Conservation (phyloP, 1,140 invertebrate genomes). For the Ceratina calcarata region DNA sequence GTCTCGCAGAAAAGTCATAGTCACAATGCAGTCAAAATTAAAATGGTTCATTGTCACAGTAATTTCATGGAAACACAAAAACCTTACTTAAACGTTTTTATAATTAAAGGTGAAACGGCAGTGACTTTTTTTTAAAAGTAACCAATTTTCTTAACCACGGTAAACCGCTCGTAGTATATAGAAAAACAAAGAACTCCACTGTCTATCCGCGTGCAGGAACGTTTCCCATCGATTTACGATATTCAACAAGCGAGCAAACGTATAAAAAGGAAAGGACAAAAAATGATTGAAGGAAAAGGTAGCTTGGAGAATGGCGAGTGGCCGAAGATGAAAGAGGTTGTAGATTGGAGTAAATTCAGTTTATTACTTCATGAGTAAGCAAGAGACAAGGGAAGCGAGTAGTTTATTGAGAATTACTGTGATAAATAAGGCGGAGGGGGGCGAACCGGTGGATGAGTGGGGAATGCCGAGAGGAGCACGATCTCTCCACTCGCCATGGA, state of each 20-base stretch:
- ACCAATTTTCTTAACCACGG: not conserved
- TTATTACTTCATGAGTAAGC: conserved; percentile 68
- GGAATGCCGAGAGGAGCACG: conserved; percentile 37
- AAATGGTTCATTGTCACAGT: no score
- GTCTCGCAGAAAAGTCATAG: not conserved
- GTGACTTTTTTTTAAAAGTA: not conserved
- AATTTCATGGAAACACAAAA: no score
- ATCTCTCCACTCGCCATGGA: conserved; percentile 31
- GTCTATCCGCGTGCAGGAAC: not conserved
- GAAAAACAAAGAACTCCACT: not conserved
- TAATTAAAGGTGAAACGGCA: no score
- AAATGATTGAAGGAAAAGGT: not conserved
- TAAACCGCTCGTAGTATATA: not conserved
- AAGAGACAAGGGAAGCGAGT: conserved; percentile 69
- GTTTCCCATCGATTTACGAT: not conserved
- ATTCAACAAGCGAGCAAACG: not conserved
- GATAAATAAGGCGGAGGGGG: conserved; percentile 73
- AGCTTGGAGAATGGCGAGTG: not conserved
- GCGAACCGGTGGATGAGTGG: conserved; percentile 31
- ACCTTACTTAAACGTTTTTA: no score
- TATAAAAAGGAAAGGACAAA: no score
- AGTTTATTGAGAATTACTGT: conserved; percentile 76
- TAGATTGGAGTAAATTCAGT: conserved; percentile 72
- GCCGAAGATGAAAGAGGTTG: conserved; percentile 42
- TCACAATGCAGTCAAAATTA: no score